Percentiles rank a stretch among this genome's conserved stretches.
These are phyloP conservation scores for Drosophila takahashii DNA, from an alignment of 1,140 invertebrate species.

Conservation along the genomic window DNA sequence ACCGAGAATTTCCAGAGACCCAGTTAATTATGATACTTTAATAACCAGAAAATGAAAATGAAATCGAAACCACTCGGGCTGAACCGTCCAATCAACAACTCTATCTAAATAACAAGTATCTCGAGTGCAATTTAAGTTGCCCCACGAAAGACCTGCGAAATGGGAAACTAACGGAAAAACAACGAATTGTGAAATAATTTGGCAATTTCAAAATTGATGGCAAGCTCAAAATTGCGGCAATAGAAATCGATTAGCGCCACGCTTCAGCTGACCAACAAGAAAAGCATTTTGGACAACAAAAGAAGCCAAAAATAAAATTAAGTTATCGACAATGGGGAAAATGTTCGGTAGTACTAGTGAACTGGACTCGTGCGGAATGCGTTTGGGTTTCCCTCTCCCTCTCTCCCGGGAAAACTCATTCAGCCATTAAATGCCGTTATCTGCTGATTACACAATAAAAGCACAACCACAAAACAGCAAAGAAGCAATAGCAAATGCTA, in stretches of 20 bases:
- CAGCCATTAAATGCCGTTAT: slow-evolving; percentile 83
- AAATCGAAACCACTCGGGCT: slow-evolving; percentile 44
- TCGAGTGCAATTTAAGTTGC: slow-evolving; percentile 37
- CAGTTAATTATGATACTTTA: slow-evolving; percentile 17
- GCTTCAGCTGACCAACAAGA: slow-evolving; percentile 26
- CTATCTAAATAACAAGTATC: slow-evolving; percentile 45
- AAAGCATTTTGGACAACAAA: not conserved
- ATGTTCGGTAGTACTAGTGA: slow-evolving; percentile 22
- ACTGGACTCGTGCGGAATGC: slow-evolving; percentile 64
- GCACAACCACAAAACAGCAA: slow-evolving; percentile 54
- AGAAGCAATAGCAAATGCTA: slow-evolving; percentile 46
- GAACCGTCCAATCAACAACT: slow-evolving; percentile 45
- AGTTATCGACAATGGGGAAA: slow-evolving; percentile 63
- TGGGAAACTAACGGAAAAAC: slow-evolving; percentile 43
- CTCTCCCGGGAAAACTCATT: slow-evolving; percentile 60
- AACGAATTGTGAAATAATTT: slow-evolving; percentile 58
- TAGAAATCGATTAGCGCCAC: slow-evolving; percentile 62
- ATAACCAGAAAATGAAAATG: slow-evolving; percentile 32
- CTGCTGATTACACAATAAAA: slow-evolving; percentile 81
- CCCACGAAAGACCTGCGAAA: slow-evolving; percentile 43
- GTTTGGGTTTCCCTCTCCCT: slow-evolving; percentile 18
- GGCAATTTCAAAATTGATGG: slow-evolving; percentile 49
- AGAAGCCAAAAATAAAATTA: slow-evolving; percentile 45
- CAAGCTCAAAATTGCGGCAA: slow-evolving; percentile 43
- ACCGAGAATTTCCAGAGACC: not conserved